Percentiles rank a stretch among this genome's conserved stretches.
Conservation (phyloP, 2,888 invertebrate species). For the Disparrhopalites patrizii region DNA sequence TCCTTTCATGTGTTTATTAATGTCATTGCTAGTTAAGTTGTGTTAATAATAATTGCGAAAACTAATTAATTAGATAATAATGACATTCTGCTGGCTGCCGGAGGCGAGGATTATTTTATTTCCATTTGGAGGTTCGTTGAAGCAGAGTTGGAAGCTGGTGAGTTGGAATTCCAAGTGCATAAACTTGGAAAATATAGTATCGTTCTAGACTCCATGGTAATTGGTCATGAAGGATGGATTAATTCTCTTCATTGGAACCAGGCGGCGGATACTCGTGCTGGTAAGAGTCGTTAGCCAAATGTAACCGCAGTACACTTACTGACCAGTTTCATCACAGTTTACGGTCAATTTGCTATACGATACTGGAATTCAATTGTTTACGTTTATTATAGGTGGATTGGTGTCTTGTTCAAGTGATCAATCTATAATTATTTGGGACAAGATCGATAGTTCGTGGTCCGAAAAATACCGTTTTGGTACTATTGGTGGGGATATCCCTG, state of each 20-base stretch:
- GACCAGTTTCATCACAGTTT: no score
- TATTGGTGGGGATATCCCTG: conserved; percentile 89
- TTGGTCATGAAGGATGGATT: conserved; percentile 48
- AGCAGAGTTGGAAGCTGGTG: conserved; percentile 26
- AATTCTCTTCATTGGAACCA: conserved; percentile 44
- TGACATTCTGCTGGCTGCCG: conserved; percentile 38
- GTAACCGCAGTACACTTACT: no score
- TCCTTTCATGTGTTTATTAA: not conserved
- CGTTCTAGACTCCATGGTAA: conserved; percentile 47
- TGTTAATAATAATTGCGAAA: not conserved
- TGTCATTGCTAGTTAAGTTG: not conserved
- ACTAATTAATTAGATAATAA: conserved; percentile 10
- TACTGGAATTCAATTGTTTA: conserved; percentile 27
- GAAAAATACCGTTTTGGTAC: conserved; percentile 82
- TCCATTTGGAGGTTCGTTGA: conserved; percentile 44
- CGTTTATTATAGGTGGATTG: conserved; percentile 53
- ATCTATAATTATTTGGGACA: conserved; percentile 84
- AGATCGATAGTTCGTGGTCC: conserved; percentile 68
- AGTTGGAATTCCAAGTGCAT: conserved; percentile 46
- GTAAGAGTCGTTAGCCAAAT: no score
- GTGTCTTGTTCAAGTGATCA: conserved; percentile 90
- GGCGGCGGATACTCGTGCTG: no score
- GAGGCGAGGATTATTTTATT: conserved; percentile 46
- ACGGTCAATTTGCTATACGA: conserved; percentile 29
- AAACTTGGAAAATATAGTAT: conserved; percentile 35